Evolutionary conservation across 2,113 vertebrate species (phyloP).

Genomic region (Leptobrachium leishanense): DNA sequence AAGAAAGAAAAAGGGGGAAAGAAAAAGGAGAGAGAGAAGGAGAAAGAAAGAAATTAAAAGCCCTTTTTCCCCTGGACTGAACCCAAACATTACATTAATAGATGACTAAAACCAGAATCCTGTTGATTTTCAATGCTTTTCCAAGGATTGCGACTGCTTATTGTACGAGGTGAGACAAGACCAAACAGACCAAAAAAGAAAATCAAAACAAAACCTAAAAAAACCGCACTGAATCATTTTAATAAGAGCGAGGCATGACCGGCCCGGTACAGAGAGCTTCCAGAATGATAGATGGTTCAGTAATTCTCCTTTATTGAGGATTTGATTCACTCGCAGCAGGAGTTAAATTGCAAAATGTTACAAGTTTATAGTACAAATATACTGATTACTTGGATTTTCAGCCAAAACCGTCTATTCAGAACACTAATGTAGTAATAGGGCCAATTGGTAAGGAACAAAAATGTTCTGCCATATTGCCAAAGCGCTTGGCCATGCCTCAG

Average conservation of each 20-base stretch:
- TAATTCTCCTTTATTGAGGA: constrained; percentile 44
- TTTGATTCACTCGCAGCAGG: constrained; percentile 44
- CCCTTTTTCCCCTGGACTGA: constrained; percentile 5
- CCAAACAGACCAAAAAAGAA: background rate
- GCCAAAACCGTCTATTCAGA: constrained; percentile 43
- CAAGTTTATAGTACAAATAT: constrained; percentile 47
- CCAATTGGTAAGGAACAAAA: constrained; percentile 42
- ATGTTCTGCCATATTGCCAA: constrained; percentile 11
- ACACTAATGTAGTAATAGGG: constrained; percentile 33
- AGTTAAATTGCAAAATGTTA: constrained; percentile 51
- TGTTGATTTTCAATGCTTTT: constrained; percentile 2
- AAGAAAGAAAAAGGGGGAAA: too few species aligned
- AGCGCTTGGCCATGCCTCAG: constrained; percentile 6
- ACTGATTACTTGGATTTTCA: constrained; percentile 36
- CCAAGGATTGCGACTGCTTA: background rate
- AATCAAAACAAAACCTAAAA: background rate
- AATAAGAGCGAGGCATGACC: constrained; percentile 14
- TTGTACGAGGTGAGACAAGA: constrained; percentile 9
- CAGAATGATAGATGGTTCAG: constrained; percentile 39
- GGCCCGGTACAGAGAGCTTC: constrained; percentile 9
- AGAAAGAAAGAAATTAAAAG: background rate
- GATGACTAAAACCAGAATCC: background rate
- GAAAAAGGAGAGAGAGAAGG: too few species aligned
- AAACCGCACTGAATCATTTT: background rate
- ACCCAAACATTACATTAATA: constrained; percentile 2